phyloP scores from a whole-genome alignment of 2,113 vertebrate genomes.

The Barbus barbus region DNA sequence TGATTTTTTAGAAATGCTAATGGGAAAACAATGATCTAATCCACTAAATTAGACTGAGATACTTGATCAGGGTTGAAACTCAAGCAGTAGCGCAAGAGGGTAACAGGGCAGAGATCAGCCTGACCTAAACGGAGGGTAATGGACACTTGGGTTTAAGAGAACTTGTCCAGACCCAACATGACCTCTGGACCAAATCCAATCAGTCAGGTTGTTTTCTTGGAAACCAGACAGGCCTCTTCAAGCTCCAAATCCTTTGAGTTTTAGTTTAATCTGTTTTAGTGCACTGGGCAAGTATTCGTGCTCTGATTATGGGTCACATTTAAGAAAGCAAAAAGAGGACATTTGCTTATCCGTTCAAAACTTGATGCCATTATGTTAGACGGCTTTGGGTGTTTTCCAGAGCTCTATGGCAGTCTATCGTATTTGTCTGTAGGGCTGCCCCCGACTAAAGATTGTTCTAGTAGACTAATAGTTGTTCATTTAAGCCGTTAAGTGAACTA shows the following conservation, averaged over 20 bases:
- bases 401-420: neutral
- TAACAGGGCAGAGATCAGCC: slow-evolving; percentile 34
- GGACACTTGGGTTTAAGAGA: slow-evolving; percentile 5
- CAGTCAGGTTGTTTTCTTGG: slow-evolving; percentile 49
- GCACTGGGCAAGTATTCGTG: neutral
- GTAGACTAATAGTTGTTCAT: no score
- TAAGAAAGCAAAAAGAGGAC: neutral
- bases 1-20: neutral
- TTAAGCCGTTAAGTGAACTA: no score
- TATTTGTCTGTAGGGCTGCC: neutral
- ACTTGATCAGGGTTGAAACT: slow-evolving; percentile 32
- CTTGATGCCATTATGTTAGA: neutral
- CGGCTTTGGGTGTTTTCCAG: neutral
- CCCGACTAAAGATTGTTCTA: no score
- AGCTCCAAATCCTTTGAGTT: slow-evolving; percentile 30
- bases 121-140: slow-evolving; percentile 1
- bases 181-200: slow-evolving; percentile 27
- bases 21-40: neutral
- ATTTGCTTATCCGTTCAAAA: neutral
- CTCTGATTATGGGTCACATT: neutral
- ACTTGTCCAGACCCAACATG: slow-evolving; percentile 12
- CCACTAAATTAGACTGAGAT: slow-evolving; percentile 13
- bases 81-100: slow-evolving; percentile 25
- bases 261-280: slow-evolving; percentile 1
- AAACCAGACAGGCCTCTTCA: slow-evolving; percentile 35